Conservation (phyloP, 2,888 invertebrate genomes). For the Cremastobaeus sp. region DNA sequence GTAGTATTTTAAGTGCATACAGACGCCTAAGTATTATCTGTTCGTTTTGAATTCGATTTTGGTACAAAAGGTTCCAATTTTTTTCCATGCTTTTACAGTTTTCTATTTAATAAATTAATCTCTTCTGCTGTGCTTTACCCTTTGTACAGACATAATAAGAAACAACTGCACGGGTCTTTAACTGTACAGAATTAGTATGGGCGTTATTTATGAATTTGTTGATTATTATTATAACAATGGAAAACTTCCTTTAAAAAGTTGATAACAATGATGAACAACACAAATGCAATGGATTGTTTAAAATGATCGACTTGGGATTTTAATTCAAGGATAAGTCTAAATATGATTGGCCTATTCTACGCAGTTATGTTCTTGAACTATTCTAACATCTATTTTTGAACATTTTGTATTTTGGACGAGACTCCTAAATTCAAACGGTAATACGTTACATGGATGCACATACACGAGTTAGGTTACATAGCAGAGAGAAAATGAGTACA, state of each 20-base stretch:
- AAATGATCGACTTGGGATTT: slow-evolving; percentile 49
- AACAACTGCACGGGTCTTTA: too few species aligned
- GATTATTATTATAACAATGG: too few species aligned
- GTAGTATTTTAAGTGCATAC: too few species aligned
- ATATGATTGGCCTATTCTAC: slow-evolving; percentile 62
- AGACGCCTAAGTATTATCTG: too few species aligned
- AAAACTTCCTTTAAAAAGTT: slow-evolving; percentile 3
- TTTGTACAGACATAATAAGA: too few species aligned
- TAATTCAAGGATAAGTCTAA: slow-evolving; percentile 58
- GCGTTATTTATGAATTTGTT: too few species aligned
- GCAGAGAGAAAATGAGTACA: slow-evolving; percentile 73
- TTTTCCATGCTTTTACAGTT: too few species aligned
- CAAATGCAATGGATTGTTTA: slow-evolving; percentile 21
- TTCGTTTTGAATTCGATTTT: too few species aligned
- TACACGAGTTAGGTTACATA: slow-evolving; percentile 74
- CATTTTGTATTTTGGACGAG: slow-evolving; percentile 63
- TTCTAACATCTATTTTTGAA: slow-evolving; percentile 69
- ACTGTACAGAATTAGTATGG: too few species aligned
- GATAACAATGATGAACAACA: slow-evolving; percentile 28
- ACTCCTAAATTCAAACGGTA: slow-evolving; percentile 66
- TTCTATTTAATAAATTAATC: too few species aligned
- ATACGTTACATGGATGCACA: slow-evolving; percentile 73
- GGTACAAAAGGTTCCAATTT: too few species aligned
- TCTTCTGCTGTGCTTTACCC: slow-evolving; percentile 41
- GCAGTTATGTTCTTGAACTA: slow-evolving; percentile 66